Percentiles rank a stretch among this genome's conserved stretches.
Conservation (phyloP, 2,113 vertebrate genomes). For the Lonchura striata region DNA sequence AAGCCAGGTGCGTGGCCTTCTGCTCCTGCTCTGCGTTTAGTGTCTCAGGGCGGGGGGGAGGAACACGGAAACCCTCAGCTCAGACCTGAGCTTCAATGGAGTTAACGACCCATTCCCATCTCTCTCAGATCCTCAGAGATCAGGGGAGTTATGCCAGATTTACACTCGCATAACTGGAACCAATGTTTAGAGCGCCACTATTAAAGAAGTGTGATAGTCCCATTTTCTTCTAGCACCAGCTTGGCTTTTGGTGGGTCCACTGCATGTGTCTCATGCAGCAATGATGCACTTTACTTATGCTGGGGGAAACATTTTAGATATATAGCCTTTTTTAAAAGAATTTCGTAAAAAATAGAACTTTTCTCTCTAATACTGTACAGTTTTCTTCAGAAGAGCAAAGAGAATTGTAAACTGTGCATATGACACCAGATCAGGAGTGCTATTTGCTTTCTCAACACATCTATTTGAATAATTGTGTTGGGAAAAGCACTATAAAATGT, state of each 20-base stretch:
- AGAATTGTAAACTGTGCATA: constrained; percentile 47
- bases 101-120: constrained; percentile 36
- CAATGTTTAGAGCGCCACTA: background rate
- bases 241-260: constrained; percentile 21
- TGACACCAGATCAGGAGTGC: constrained; percentile 2
- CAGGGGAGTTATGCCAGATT: background rate
- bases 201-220: background rate
- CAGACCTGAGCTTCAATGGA: constrained; percentile 62
- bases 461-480: background rate
- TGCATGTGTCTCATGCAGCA: constrained; percentile 18
- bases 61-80: constrained; percentile 62
- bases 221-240: constrained; percentile 34
- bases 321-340: constrained; percentile 36
- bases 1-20: background rate
- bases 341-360: constrained; percentile 52
- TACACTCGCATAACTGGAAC: background rate
- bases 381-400: constrained; percentile 60
- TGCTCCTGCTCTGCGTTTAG: constrained; percentile 2
- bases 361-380: constrained; percentile 67
- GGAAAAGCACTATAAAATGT: constrained; percentile 24
- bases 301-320: constrained; percentile 56
- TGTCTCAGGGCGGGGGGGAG: background rate
- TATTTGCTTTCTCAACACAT: constrained; percentile 9
- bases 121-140: background rate
- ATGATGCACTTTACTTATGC: constrained; percentile 30